Percentiles rank a stretch among this genome's conserved stretches.
phyloP scores from a whole-genome alignment of 2,888 invertebrate genomes.

The Chrysotoxum bicinctum region DNA sequence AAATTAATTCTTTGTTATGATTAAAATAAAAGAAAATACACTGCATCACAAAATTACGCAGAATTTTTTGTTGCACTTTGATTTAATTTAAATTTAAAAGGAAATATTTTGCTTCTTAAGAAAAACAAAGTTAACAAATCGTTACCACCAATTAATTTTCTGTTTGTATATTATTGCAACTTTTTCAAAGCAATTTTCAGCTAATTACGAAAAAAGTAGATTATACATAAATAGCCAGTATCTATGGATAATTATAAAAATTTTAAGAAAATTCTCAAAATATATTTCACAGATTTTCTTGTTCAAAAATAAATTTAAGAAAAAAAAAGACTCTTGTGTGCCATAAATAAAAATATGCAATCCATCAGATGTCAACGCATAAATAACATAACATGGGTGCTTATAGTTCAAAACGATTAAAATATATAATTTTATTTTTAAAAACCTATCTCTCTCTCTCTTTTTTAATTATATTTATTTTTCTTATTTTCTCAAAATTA shows the following conservation, averaged over 20 bases:
- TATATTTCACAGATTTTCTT: not conserved
- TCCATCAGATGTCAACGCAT: conserved; percentile 63
- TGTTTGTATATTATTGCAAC: not conserved
- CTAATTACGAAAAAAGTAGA: conserved; percentile 13
- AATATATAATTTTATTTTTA: conserved; percentile 32
- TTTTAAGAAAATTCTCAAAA: conserved; percentile 34
- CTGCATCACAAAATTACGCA: not conserved
- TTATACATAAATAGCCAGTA: not conserved
- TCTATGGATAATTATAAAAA: conserved; percentile 40
- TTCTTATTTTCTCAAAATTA: not conserved
- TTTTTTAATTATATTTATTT: not conserved
- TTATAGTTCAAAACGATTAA: conserved; percentile 54
- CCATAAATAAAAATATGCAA: conserved; percentile 65
- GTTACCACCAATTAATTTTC: conserved; percentile 3
- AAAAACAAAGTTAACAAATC: conserved; percentile 6
- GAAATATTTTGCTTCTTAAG: not conserved
- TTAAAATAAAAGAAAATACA: not conserved
- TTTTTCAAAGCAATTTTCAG: conserved; percentile 1
- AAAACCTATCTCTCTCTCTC: not conserved
- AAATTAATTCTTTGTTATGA: no score
- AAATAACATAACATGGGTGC: conserved; percentile 57
- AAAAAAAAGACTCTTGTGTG: conserved; percentile 9
- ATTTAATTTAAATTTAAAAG: not conserved
- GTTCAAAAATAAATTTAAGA: not conserved
- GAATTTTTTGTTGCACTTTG: not conserved